phyloP scores from a whole-genome alignment of 2,797 vertebrate species.

The Labeo calbasu region DNA sequence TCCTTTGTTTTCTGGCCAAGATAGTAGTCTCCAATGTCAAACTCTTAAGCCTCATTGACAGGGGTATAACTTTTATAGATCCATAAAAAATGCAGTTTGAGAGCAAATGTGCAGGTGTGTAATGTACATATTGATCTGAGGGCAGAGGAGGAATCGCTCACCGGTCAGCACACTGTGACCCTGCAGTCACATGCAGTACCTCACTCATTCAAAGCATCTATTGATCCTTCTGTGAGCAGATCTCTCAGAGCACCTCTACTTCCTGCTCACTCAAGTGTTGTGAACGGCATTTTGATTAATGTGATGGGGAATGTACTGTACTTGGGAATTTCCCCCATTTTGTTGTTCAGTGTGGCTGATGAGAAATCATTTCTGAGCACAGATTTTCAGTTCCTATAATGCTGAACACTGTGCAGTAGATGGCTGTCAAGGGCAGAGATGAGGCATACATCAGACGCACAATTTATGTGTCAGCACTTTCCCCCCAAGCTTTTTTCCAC shows the following conservation, averaged over 20 bases:
- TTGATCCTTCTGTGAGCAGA: constrained; percentile 1
- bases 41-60: constrained; percentile 52
- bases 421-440: constrained; percentile 49
- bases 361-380: not conserved
- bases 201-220: constrained; percentile 18
- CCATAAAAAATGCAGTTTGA: constrained; percentile 63
- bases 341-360: not conserved
- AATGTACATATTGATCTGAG: constrained; percentile 51
- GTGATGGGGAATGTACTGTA: not conserved
- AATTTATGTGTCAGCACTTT: not conserved
- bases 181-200: constrained; percentile 8
- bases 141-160: constrained; percentile 9
- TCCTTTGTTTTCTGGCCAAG: not conserved
- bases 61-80: constrained; percentile 61
- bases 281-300: not conserved
- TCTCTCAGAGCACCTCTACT: not conserved
- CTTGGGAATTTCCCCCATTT: not conserved
- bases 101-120: constrained; percentile 59
- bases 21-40: constrained; percentile 59
- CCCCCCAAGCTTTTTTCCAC: not conserved
- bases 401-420: constrained; percentile 27
- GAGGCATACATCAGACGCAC: not conserved
- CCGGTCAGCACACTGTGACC: not conserved
- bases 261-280: not conserved
- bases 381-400: constrained; percentile 20